These are phyloP conservation scores for Iguana delicatissima DNA, from an alignment of 2,797 vertebrate species.

Conservation along the genomic window DNA sequence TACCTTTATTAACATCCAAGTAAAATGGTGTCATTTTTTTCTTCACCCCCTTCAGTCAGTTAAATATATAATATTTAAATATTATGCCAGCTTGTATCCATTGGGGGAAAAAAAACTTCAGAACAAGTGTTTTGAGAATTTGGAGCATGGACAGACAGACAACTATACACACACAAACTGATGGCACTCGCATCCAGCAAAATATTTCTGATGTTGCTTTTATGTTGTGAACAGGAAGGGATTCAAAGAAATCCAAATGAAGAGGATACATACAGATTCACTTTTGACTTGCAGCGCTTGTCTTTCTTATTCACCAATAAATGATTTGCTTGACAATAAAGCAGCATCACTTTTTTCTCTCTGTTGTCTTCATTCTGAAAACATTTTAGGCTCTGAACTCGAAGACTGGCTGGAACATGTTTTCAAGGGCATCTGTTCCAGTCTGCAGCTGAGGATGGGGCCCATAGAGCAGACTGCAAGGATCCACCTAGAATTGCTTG, in stretches of 20 bases:
- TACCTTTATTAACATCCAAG: constrained; percentile 35
- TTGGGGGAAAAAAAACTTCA: background rate
- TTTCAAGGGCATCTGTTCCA: constrained; percentile 93
- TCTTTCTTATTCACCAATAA: constrained; percentile 54
- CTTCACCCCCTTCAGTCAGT: constrained; percentile 34
- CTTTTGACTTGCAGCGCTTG: constrained; percentile 18
- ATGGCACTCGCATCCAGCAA: background rate
- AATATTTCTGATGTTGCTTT: constrained; percentile 22
- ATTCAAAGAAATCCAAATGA: constrained; percentile 27
- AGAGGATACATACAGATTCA: constrained; percentile 53
- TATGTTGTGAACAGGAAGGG: constrained; percentile 37
- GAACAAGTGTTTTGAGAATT: background rate
- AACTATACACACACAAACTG: too few relatives aligned
- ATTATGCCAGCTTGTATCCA: background rate
- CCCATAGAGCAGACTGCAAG: constrained; percentile 83
- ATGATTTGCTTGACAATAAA: constrained; percentile 52
- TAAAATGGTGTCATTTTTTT: constrained; percentile 14
- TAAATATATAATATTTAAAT: constrained; percentile 5
- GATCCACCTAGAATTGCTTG: constrained; percentile 96
- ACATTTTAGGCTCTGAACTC: constrained; percentile 82
- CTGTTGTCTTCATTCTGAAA: constrained; percentile 79
- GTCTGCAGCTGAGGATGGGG: constrained; percentile 86
- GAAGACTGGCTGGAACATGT: constrained; percentile 81
- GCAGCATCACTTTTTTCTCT: constrained; percentile 44
- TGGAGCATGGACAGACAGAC: background rate